phyloP scores from a whole-genome alignment of 2,797 vertebrate species.

The Holocentrus rufus region DNA sequence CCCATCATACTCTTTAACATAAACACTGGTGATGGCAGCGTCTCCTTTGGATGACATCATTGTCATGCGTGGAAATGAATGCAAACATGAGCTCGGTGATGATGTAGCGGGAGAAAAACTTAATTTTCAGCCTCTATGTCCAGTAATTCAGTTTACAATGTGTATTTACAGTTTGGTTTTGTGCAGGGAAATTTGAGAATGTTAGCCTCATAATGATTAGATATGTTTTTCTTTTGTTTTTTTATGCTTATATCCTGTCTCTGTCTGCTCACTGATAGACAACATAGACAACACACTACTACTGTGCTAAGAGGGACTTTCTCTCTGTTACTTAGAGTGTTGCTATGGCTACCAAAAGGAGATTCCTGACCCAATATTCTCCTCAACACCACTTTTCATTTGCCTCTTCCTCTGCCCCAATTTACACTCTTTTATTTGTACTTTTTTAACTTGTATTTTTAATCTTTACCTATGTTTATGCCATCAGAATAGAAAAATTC shows the following conservation, averaged over 20 bases:
- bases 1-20: constrained; percentile 13
- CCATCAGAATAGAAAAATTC: background rate
- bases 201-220: too few species aligned
- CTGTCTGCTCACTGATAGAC: constrained; percentile 19
- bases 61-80: background rate
- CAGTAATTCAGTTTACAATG: background rate
- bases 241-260: background rate
- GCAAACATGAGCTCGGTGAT: background rate
- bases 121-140: background rate
- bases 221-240: background rate
- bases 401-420: constrained; percentile 29
- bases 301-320: constrained; percentile 69
- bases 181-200: background rate
- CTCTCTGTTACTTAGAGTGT: constrained; percentile 75
- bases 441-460: background rate
- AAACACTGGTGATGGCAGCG: constrained; percentile 13
- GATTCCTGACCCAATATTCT: constrained; percentile 76
- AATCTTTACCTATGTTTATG: background rate
- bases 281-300: constrained; percentile 50
- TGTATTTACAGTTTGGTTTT: background rate
- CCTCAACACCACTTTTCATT: constrained; percentile 64
- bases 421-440: constrained; percentile 14
- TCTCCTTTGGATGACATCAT: constrained; percentile 50
- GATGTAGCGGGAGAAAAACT: constrained; percentile 1
- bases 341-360: constrained; percentile 78